Evolutionary conservation across 1,140 invertebrate genomes (phyloP).

Genomic region (Drosophila sp.): DNA sequence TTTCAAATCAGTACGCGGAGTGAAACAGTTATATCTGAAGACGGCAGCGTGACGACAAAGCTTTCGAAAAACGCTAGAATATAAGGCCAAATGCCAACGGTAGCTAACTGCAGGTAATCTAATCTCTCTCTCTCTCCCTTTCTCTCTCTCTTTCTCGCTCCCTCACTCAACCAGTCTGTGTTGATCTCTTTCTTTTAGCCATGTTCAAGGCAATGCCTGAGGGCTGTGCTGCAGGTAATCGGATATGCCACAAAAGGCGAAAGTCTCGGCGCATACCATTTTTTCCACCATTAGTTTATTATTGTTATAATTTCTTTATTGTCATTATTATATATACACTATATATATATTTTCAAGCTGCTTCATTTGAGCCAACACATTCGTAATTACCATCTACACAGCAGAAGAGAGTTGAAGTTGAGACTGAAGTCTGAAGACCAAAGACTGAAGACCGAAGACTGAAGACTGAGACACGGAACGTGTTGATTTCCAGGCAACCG

Average conservation of each 20-base stretch:
- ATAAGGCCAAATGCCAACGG: constrained; percentile 4
- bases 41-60: neutral
- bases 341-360: constrained; percentile 30
- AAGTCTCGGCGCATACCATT: constrained; percentile 57
- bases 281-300: constrained; percentile 68
- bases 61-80: neutral
- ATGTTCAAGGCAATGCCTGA: constrained; percentile 14
- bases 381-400: constrained; percentile 47
- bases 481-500: constrained; percentile 75
- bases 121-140: constrained; percentile 19
- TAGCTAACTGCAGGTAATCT: constrained; percentile 40
- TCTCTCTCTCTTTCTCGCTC: neutral
- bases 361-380: constrained; percentile 54
- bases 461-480: constrained; percentile 32
- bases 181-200: constrained; percentile 15
- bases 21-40: neutral
- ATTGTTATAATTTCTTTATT: constrained; percentile 82
- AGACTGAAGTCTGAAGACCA: neutral
- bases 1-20: neutral
- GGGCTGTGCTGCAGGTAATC: constrained; percentile 60
- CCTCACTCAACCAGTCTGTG: constrained; percentile 2
- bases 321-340: constrained; percentile 58
- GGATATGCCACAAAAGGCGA: constrained; percentile 72
- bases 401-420: constrained; percentile 1
- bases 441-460: constrained; percentile 17